Base-by-base conservation (phyloP, 2,797 vertebrate species). In the Typhlichthys eigenmanni region DNA sequence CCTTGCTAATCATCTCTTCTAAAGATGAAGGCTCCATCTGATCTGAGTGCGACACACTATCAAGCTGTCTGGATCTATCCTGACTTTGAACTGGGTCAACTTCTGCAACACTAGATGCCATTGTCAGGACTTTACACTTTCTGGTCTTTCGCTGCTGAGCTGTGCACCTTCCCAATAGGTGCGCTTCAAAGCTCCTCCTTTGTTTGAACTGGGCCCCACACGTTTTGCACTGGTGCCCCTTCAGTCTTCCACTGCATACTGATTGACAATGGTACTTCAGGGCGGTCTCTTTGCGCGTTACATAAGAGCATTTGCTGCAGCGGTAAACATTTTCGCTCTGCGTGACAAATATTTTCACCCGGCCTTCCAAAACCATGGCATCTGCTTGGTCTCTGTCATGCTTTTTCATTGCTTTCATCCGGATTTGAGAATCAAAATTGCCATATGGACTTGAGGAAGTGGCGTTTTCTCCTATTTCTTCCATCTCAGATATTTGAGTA, bases 271-370 rank as follows among this genome's bases (percentile, higher is more conserved):
- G 96, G 64, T 93, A 72, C 57, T 80, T 87, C 75, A 98, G 82
- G 51, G 94, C 84, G 0, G 84, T 91, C 75, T 95, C 93, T 64
- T 94, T 95, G 45, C 88, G 85, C 0, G 94, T 95, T 19, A 95
- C 74, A 38, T 94, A 97, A 0, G 93, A 93, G 74, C 95, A 96
- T 34, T 87, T 91, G 3, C 93, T 92, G 0, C 96, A 97, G 53
- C 63, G 90, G 74, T 94, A 93, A 47, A 94, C 46, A 0, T 78
- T 88, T 46, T 91, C 83, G 0, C 91, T 92, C 62, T 94, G 95
- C 53, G 97, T 92, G 69, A 96, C 93, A 5, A 98, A 88, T 95
- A 99, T 95, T 80, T 96, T 94, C 48, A 99, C 96, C 8, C 93
- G 91, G 2, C 96, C 98, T 66, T 98, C 96, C 69, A 97, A 79